Evolutionary conservation across 2,888 invertebrate genomes (phyloP), one percentile per base, ranked within the genome.

Genomic region (Bellardia bayeri): DNA sequence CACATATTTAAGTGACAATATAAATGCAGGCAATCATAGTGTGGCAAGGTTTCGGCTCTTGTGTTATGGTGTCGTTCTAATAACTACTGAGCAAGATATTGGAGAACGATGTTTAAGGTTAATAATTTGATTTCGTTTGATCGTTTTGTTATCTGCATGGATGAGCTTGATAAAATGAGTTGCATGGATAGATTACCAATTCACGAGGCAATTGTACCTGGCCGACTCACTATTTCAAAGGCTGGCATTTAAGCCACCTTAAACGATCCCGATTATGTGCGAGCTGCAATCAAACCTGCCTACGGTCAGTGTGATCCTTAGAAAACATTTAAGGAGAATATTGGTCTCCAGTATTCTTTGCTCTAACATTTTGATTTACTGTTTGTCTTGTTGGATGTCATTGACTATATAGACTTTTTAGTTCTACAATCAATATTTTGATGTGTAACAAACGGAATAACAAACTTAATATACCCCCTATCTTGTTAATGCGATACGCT

Each of bases 121-220:
- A 99, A 99, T 88, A 99, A 99, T 81, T 99, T 99, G 99, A 99
- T 99, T n/a, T 94, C 99, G 54, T 99, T 99, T 0, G 99, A 99
- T 94, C 95, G 99, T 85, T 99, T 99, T 40, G 97, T 99, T 69
- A 99, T 99, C 68, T 99, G 99, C 93, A 96, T 96, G 88, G 94
- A 99, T 94, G 99, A 99, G 94, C 99, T 99, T 94, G 99, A 99
- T 94, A 98, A 99, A 95, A 99, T 99, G 99, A 98, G 98, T 0
- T 99, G 99, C 94, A 97, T 99, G 88, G 99, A 99, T 94, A 95
- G 99, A 91, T 99, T 99, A 0, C 99, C 99, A 56, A 99, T 99
- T 90, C 99, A 99, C 94, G 99, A 99, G 95, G 99, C 99, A 6
- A 98, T 99, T 99, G 99, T 99, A 95, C 99, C 99, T 94, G 99